Evolutionary conservation across 2,888 invertebrate genomes (phyloP).

Genomic region (Protonemura montana): DNA sequence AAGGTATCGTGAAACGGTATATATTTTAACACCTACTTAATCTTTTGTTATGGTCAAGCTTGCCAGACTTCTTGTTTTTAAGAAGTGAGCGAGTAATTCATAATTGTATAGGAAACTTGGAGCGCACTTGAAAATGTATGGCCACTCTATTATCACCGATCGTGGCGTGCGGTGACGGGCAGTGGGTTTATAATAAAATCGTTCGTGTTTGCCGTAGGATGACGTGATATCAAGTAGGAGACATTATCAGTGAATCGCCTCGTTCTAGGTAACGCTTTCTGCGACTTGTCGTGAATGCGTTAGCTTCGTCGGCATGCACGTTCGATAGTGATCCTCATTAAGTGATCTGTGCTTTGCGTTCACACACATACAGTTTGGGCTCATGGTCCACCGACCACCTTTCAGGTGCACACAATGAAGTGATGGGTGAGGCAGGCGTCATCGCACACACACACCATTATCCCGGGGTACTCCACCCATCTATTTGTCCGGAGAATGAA

Average conservation of each 20-base stretch:
- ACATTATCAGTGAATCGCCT: neutral
- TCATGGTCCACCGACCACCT: neutral
- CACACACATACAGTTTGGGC: neutral
- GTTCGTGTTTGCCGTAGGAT: neutral
- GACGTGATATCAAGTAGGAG: neutral
- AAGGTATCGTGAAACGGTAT: neutral
- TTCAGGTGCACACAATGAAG: neutral
- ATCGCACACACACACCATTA: neutral
- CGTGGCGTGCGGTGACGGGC: neutral
- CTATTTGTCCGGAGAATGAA: neutral
- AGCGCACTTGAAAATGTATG: neutral
- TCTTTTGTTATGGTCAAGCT: neutral
- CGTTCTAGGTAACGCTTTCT: neutral
- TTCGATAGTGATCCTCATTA: neutral
- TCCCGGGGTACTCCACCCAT: neutral
- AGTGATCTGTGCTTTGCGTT: neutral
- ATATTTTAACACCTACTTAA: neutral
- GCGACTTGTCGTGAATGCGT: neutral
- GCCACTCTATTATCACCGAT: neutral
- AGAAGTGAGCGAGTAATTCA: constrained; percentile 7
- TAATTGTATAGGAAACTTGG: neutral
- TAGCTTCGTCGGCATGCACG: neutral
- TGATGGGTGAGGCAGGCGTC: neutral
- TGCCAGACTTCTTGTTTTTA: neutral
- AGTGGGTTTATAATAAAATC: neutral